Percentiles rank a stretch among this genome's conserved stretches.
phyloP scores from a whole-genome alignment of 1,140 invertebrate genomes.

The Geopemphigus sp. region DNA sequence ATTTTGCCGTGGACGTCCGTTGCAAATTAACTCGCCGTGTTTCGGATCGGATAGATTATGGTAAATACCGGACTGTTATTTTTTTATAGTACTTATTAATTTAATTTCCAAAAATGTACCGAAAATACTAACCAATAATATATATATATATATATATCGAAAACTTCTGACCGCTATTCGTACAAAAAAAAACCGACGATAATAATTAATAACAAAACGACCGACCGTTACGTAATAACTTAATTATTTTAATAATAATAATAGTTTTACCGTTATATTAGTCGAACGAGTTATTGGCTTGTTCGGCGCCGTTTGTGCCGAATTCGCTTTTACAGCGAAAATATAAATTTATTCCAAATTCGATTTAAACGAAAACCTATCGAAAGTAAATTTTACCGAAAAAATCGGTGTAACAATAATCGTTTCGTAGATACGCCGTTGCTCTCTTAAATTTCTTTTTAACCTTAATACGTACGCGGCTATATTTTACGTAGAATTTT shows the following conservation, averaged over 20 bases:
- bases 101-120: background rate
- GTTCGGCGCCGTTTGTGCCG: background rate
- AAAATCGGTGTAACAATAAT: too few species aligned
- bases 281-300: background rate
- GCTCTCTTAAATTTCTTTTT: too few species aligned
- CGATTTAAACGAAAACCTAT: too few species aligned
- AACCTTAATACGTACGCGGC: too few species aligned
- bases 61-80: slow-evolving; percentile 16
- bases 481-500: too few species aligned
- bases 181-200: background rate
- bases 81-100: slow-evolving; percentile 4
- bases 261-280: background rate
- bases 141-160: too few species aligned
- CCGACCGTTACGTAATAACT: background rate
- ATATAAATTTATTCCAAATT: too few species aligned
- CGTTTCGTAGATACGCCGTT: too few species aligned
- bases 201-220: background rate
- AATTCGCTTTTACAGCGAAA: background rate
- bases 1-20: slow-evolving; percentile 23
- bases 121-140: background rate
- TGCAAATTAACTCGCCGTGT: slow-evolving; percentile 12
- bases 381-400: too few species aligned
- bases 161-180: too few species aligned
- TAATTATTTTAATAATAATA: too few species aligned
- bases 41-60: slow-evolving; percentile 20